These are phyloP conservation scores for Macrochelys suwanniensis DNA, from an alignment of 2,797 vertebrate genomes.

Conservation along the genomic window DNA sequence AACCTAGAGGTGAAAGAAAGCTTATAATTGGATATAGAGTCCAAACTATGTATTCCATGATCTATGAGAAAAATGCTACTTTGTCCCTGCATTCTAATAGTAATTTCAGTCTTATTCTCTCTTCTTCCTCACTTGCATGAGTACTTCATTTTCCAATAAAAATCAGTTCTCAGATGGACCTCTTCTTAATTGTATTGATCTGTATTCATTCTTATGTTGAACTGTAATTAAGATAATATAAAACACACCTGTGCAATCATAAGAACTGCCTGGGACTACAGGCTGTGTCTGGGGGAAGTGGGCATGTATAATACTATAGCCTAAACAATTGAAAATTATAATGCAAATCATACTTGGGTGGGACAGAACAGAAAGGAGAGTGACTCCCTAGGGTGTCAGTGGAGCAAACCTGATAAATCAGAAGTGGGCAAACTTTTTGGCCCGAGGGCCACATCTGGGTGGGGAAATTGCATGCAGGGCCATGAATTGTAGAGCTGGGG, in stretches of 20 bases:
- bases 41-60: not conserved
- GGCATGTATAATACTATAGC: not conserved
- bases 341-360: conserved; percentile 3
- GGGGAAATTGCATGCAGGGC: too few relatives aligned
- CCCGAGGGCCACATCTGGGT: too few relatives aligned
- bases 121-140: accelerated
- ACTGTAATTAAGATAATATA: not conserved
- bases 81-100: not conserved
- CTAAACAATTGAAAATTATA: conserved; percentile 34
- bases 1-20: not conserved
- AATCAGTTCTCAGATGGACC: not conserved
- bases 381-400: conserved; percentile 19
- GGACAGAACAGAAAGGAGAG: conserved; percentile 58
- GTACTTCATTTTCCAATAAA: not conserved
- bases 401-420: conserved; percentile 15
- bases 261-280: conserved; percentile 16
- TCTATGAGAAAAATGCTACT: not conserved
- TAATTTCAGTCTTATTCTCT: not conserved
- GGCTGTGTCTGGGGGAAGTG: conserved; percentile 42
- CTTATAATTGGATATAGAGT: not conserved
- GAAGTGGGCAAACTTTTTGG: too few relatives aligned
- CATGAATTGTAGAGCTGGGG: too few relatives aligned
- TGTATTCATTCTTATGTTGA: conserved; percentile 21
- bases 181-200: conserved; percentile 8
- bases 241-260: too few relatives aligned